phyloP scores from a whole-genome alignment of 2,888 invertebrate genomes.

The Bembecia ichneumoniformis region DNA sequence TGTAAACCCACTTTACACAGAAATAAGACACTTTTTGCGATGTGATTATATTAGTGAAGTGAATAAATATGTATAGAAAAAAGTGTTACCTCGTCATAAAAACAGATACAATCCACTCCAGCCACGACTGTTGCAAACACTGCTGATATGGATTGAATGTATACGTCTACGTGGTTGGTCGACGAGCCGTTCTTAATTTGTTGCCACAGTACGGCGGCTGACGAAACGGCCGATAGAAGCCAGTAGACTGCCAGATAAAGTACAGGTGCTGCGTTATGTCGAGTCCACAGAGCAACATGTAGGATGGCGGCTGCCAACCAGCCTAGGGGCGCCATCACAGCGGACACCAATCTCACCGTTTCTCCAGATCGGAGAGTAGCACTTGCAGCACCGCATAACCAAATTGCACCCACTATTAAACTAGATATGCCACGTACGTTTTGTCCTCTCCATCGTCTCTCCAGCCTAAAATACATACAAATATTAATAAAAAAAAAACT shows the following conservation, averaged over 20 bases:
- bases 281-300: constrained; percentile 50
- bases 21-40: no score
- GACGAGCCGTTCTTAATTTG: constrained; percentile 23
- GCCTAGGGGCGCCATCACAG: constrained; percentile 44
- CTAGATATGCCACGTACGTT: constrained; percentile 48
- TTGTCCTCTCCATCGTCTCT: constrained; percentile 49
- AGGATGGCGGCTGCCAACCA: constrained; percentile 57
- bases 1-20: no score
- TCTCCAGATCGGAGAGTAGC: constrained; percentile 36
- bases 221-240: constrained; percentile 41
- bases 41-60: no score
- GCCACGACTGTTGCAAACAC: constrained; percentile 38
- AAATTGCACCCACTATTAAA: constrained; percentile 34
- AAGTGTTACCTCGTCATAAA: constrained; percentile 52
- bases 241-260: constrained; percentile 63
- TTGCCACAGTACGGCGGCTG: constrained; percentile 40
- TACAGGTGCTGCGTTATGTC: constrained; percentile 49
- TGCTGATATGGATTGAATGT: constrained; percentile 37
- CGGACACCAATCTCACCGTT: constrained; percentile 39
- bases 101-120: constrained; percentile 50
- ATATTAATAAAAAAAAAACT: neutral
- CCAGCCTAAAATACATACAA: constrained; percentile 16
- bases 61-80: no score
- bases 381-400: constrained; percentile 47
- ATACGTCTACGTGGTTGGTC: constrained; percentile 33